Evolutionary conservation across 2,888 invertebrate species (phyloP).

Genomic region (Rhingia campestris): DNA sequence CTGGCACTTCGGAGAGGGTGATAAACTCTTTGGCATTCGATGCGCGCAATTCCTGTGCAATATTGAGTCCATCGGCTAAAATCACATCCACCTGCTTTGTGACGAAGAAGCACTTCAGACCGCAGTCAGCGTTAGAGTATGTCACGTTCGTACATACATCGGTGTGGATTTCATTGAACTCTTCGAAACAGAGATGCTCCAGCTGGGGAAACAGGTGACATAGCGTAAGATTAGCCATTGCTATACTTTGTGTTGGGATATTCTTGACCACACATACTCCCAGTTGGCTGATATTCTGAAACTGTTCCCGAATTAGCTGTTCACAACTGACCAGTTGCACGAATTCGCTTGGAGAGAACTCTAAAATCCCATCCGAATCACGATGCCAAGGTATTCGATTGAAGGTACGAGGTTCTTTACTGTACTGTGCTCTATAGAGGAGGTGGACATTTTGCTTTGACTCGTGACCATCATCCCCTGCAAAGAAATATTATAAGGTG

Average conservation of each 20-base stretch:
- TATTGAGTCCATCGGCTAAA: conserved; percentile 88
- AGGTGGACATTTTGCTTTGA: conserved; percentile 76
- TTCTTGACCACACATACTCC: conserved; percentile 75
- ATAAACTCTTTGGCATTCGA: conserved; percentile 84
- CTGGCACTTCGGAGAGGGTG: conserved; percentile 83
- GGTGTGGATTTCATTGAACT: conserved; percentile 37
- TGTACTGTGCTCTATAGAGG: conserved; percentile 4
- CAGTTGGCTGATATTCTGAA: conserved; percentile 78
- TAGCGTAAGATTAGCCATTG: conserved; percentile 42
- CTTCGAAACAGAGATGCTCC: background rate
- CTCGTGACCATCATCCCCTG: conserved; percentile 85
- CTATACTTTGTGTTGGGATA: conserved; percentile 61
- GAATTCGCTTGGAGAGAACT: conserved; percentile 20
- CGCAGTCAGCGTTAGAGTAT: conserved; percentile 39
- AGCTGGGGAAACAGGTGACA: conserved; percentile 48
- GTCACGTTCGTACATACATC: conserved; percentile 51
- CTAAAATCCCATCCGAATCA: background rate
- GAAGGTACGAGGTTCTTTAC: background rate
- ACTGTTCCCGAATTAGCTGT: conserved; percentile 81
- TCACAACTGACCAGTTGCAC: conserved; percentile 55
- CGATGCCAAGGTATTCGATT: conserved; percentile 2
- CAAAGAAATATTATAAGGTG: conserved; percentile 31
- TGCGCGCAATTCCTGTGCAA: conserved; percentile 84
- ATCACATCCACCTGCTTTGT: conserved; percentile 84
- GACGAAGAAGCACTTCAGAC: conserved; percentile 46